These are phyloP conservation scores for Lagopus muta DNA, from an alignment of 2,113 vertebrate genomes.

Conservation along the genomic window DNA sequence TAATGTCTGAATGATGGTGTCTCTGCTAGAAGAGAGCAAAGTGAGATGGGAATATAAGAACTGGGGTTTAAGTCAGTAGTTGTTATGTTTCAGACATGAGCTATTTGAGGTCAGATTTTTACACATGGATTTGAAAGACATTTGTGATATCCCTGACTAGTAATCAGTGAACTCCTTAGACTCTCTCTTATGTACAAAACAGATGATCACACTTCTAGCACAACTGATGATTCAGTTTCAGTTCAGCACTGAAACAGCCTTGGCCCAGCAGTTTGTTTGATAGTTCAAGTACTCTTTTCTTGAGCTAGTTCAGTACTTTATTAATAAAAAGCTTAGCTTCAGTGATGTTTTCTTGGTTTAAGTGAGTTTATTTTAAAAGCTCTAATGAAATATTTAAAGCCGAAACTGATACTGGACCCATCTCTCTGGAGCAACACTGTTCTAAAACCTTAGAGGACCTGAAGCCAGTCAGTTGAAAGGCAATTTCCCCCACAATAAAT, in stretches of 20 bases:
- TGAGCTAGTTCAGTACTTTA: not conserved
- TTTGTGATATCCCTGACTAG: not conserved
- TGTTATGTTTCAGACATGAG: not conserved
- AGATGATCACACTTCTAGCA: not conserved
- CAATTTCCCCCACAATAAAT: constrained; percentile 18
- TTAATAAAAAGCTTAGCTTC: constrained; percentile 5
- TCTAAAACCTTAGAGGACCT: not conserved
- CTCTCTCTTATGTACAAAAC: not conserved
- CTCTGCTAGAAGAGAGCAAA: not conserved
- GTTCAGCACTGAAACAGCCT: not conserved
- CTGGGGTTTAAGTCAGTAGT: not conserved
- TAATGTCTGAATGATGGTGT: not conserved
- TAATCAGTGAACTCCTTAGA: not conserved
- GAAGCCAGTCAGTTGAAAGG: not conserved
- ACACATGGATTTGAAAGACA: not conserved
- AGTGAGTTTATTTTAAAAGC: constrained; percentile 38
- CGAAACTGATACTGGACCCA: constrained; percentile 29
- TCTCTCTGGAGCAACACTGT: constrained; percentile 13
- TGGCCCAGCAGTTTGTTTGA: not conserved
- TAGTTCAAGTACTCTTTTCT: not conserved
- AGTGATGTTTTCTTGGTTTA: not conserved
- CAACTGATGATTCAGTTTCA: not conserved
- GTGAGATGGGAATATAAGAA: not conserved
- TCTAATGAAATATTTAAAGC: constrained; percentile 34
- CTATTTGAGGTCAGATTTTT: not conserved